A percentile compares a stretch with the other conserved stretches of the same genome.
These are phyloP conservation scores for Thymelicus sylvestris DNA, from an alignment of 2,888 invertebrate genomes.

Conservation along the genomic window DNA sequence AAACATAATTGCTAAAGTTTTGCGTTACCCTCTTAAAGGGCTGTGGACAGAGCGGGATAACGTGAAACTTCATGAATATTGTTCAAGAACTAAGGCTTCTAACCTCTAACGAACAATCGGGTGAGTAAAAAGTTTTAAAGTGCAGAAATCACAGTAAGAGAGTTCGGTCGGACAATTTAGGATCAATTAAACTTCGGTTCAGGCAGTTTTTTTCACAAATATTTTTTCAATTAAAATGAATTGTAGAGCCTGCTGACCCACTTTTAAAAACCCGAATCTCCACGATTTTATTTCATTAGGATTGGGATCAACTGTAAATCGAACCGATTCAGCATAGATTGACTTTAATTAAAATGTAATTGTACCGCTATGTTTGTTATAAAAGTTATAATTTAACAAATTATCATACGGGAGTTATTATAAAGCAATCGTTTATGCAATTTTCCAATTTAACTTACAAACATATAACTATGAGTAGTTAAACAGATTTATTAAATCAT, in stretches of 20 bases:
- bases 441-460: no score
- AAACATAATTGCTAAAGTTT: slow-evolving; percentile 33
- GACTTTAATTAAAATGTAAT: neutral
- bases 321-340: neutral
- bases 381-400: neutral
- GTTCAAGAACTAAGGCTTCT: slow-evolving; percentile 1
- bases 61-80: slow-evolving; percentile 20
- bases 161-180: neutral
- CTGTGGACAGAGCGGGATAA: slow-evolving; percentile 22
- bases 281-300: neutral
- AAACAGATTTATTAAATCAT: no score
- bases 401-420: no score
- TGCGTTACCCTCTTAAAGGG: slow-evolving; percentile 17
- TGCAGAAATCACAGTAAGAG: neutral
- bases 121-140: neutral
- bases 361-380: neutral
- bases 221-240: neutral
- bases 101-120: neutral
- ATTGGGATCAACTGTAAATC: neutral
- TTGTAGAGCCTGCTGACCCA: neutral
- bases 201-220: neutral
- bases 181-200: neutral
- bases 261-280: slow-evolving; percentile 1
- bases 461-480: no score
- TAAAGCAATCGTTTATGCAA: no score